A percentile compares a stretch with the other conserved stretches of the same genome.
These are phyloP conservation scores for Eulemur albifrons DNA, from an alignment of 2,797 vertebrate genomes.

Conservation along the genomic window DNA sequence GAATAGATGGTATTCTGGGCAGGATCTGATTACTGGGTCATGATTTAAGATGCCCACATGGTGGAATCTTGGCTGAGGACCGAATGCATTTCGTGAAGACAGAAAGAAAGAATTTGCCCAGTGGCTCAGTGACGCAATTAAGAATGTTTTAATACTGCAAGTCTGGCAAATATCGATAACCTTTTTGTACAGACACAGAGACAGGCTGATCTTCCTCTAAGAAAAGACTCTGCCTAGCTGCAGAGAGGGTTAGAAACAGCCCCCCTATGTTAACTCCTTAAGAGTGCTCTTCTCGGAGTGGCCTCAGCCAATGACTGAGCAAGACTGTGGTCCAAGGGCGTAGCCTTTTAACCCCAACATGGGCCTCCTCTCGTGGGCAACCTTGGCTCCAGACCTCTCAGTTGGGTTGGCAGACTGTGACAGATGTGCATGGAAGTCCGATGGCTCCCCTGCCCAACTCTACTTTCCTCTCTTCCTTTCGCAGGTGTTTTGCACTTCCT, in stretches of 20 bases:
- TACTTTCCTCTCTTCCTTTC: neutral
- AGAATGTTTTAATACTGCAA: conserved; percentile 25
- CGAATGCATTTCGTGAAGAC: neutral
- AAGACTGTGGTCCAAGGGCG: neutral
- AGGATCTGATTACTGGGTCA: neutral
- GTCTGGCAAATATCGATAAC: neutral
- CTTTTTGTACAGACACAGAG: neutral
- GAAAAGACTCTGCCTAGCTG: neutral
- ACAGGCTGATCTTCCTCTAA: neutral
- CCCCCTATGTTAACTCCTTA: neutral
- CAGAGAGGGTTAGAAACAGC: neutral
- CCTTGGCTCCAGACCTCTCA: neutral
- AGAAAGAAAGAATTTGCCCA: neutral
- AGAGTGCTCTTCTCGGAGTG: neutral
- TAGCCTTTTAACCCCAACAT: neutral
- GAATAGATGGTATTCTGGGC: neutral
- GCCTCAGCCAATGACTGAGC: neutral
- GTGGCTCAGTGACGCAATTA: neutral
- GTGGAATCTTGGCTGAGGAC: neutral
- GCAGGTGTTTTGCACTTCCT: neutral
- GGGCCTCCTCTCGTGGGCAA: neutral
- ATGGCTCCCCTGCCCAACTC: neutral
- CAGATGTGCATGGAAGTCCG: rapidly evolving
- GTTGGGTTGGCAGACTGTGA: neutral
- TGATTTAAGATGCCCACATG: neutral